These are phyloP conservation scores for Epinephelus coioides DNA, from an alignment of 2,797 vertebrate species.

Conservation along the genomic window DNA sequence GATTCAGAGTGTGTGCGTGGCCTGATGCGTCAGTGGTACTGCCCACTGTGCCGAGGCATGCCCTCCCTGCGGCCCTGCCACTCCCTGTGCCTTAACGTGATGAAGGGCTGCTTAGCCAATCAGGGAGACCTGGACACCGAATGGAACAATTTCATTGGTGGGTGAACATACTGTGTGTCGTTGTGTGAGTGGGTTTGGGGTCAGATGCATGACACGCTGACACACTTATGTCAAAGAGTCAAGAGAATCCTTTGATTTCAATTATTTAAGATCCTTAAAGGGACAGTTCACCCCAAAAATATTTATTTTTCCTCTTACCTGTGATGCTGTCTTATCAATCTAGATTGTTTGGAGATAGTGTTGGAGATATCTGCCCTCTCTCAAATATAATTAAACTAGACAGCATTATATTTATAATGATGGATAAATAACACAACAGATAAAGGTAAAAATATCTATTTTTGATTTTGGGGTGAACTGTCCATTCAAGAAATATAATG, in stretches of 20 bases:
- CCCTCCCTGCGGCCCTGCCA: constrained; percentile 89
- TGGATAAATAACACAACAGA: neutral
- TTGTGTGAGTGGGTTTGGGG: constrained; percentile 1
- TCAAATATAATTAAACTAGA: too few species aligned
- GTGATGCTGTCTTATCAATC: too few species aligned
- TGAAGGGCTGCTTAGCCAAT: constrained; percentile 92
- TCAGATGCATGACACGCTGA: neutral
- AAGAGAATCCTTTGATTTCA: too few species aligned
- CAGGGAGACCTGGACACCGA: constrained; percentile 89
- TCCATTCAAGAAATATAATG: neutral
- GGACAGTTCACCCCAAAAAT: too few species aligned
- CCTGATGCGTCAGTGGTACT: constrained; percentile 93
- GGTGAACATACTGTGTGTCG: constrained; percentile 46
- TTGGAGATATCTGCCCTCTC: too few species aligned
- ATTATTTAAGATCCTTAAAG: too few species aligned
- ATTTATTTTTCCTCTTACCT: too few species aligned
- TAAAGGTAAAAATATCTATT: too few species aligned
- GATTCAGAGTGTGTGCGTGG: constrained; percentile 86
- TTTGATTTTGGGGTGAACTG: too few species aligned
- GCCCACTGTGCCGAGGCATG: constrained; percentile 90
- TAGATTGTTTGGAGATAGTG: too few species aligned
- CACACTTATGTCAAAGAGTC: too few species aligned
- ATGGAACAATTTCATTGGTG: constrained; percentile 93
- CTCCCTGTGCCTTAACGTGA: constrained; percentile 92
- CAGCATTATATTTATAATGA: too few species aligned